phyloP scores from a whole-genome alignment of 2,888 invertebrate genomes.

The Platycheirus rosarum region DNA sequence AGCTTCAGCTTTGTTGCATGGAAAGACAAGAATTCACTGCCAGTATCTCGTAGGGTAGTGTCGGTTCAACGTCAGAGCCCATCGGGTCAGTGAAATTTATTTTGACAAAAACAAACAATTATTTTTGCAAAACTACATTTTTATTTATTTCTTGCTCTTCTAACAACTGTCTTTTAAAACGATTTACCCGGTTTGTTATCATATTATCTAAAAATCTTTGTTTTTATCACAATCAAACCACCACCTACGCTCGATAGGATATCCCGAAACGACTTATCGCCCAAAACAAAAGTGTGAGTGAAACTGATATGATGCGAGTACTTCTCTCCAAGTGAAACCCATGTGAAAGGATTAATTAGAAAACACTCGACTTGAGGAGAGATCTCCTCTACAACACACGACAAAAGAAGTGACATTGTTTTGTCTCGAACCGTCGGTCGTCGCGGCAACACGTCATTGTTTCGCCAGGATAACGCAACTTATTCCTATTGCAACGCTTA shows the following conservation, averaged over 20 bases:
- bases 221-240: not conserved
- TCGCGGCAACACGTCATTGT: conserved; percentile 32
- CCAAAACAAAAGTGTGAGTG: conserved; percentile 22
- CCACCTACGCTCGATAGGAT: conserved; percentile 7
- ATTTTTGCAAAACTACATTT: conserved; percentile 45
- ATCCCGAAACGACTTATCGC: not conserved
- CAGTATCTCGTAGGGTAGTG: conserved; percentile 78
- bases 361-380: conserved; percentile 1
- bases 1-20: conserved; percentile 66
- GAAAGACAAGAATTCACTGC: conserved; percentile 62
- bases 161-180: not conserved
- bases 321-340: conserved; percentile 9
- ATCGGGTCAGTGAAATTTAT: conserved; percentile 76
- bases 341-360: conserved; percentile 26
- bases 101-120: conserved; percentile 7
- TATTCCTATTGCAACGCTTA: conserved; percentile 3
- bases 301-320: conserved; percentile 2
- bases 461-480: conserved; percentile 19
- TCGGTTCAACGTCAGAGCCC: conserved; percentile 82
- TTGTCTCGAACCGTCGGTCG: conserved; percentile 43
- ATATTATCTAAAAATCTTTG: not conserved
- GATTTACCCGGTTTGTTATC: not conserved
- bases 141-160: not conserved
- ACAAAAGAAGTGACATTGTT: conserved; percentile 23
- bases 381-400: not conserved